Evolutionary conservation across 2,113 vertebrate species (phyloP), one percentile per base, ranked within the genome.

Genomic region (Antechinus stuartii): DNA sequence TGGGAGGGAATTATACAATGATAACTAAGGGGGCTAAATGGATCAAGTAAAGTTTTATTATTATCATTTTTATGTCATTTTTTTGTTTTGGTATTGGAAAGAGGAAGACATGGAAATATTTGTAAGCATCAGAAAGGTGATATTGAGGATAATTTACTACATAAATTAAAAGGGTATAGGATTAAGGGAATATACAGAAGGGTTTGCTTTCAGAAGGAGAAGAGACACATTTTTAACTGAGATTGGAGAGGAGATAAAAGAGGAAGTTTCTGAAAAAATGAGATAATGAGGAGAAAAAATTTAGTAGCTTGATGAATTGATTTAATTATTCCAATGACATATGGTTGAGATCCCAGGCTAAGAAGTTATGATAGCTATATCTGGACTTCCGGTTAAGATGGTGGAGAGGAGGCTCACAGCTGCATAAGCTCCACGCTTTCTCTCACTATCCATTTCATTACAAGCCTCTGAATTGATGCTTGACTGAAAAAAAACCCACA

Each of bases 291-390:
- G 56, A 61, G 30, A 16, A 68, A 30, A 35, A 68, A 68, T 68
- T 8, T 6, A 76, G n/a, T 84, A 84, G 16, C n/a, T 84, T 84
- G 35, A 84, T 84, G 19, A 42, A 84, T 22, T 42, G 35, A 22
- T 16, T 84, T 19, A 22, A n/a, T n/a, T 76, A 22, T 76, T 76
- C 68, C 35, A 76, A 35, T 76, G 68, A 76, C n/a, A 6, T 84
- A 84, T 42, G 35, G 35, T 84, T 84, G 68, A 84, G n/a, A 12
- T 84, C 19, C n/a, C 35, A 84, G 42, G 16, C 16, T 84, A 16
- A 35, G n/a, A 84, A 4, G 16, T 1, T n/a, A 2, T 35, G 35
- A 12, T 0, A 2, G 22, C 0, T 1, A 5, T 84, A 22, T 84
- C 68, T 84, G n/a, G n/a, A n/a, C n/a, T n/a, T n/a, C n/a, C n/a